Base-by-base conservation (phyloP, 2,888 invertebrate species). In the Aplocera efformata region DNA sequence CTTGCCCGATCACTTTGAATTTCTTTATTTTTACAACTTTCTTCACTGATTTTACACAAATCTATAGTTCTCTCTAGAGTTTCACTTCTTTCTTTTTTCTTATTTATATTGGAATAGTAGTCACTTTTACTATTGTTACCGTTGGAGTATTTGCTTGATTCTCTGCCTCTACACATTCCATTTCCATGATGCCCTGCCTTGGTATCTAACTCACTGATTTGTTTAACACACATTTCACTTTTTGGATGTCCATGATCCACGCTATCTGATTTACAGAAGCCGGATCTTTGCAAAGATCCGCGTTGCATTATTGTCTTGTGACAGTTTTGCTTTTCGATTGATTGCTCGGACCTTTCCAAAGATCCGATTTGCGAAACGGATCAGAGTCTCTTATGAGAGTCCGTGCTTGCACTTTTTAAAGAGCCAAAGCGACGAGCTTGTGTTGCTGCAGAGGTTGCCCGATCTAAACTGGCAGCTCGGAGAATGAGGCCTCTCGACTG, bases 371-470 rank as follows among this genome's bases (percentile, higher is more conserved):
- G 61, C 61, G 58, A 68, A 64, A 56, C 68, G 78, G 86, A 88
- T 88, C 88, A 88, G 79, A 88, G 88, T 71, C 78, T 78, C 64
- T 88, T 85, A 50, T 85, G 84, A 0, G 82, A 76, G 54, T 81
- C 82, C 1, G 75, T 75, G 59, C 83, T 83, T 39, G 84, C 62
- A 48, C 82, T 85, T 60, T 83, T 85, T 37, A 82, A 68, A 43
- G 86, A 83, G 22, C 80, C 78, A 42, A 79, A 81, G 13, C 82
- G 64, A 13, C 76, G 68, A 1, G 75, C 48, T 7, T 64, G 78
- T 0, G 78, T 51, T 1, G 72, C 52, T 3, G 77, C 53, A 2
- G 76, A 64, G 0, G 72, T 69, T 29, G 75, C 84, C 0, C 86
- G 72, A 56, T 89, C 88, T n/a, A 89, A 60, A 35, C 88, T 88